Evolutionary conservation across 2,888 invertebrate species (phyloP), one percentile per base, ranked within the genome.

Genomic region (Ormyrus rosae): DNA sequence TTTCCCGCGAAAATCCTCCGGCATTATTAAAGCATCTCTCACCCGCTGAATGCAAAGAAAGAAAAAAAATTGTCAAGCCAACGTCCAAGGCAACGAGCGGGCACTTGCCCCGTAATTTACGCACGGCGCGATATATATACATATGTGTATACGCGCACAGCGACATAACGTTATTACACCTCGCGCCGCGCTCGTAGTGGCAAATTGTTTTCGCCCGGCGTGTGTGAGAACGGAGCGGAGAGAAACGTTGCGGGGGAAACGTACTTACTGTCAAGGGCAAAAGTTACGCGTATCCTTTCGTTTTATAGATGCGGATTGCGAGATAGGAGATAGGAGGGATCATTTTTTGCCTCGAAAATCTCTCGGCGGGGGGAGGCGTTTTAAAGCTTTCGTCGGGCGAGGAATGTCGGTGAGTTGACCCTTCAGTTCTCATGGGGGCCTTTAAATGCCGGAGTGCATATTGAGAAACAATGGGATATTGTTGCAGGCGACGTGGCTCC

Each of bases 21-120:
- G 19, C 19, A 19, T 19, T 19, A 19, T 19, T 19, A 19, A 19
- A 19, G 19, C 19, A 19, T 19, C 19, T 19, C 1, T 19, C 19
- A 19, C 19, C 1, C 46, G 19, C 55, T 50, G 34, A 67, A 58
- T 10, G 9, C 5, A 55, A 56, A 48, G 34, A 70, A 7, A 19
- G 19, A 34, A 60, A 50, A 50, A 67, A 45, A 72, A 69, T 50
- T 74, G 60, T 60, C 73, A 75, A 78, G 67, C n/a, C 70, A 60
- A 68, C 51, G 81, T 70, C 77, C 78, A 73, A 19, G 11, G 34
- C 63, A 19, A 19, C 19, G 19, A 19, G 19, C 45, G 45, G 51
- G 48, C 63, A 55, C 56, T 80, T 68, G 19, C 68, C 68, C 67
- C 63, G 64, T 72, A 80, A 79, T 79, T 73, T 74, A 64, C 72